Conservation (phyloP, 2,797 vertebrate species). For the Lutra lutra region DNA sequence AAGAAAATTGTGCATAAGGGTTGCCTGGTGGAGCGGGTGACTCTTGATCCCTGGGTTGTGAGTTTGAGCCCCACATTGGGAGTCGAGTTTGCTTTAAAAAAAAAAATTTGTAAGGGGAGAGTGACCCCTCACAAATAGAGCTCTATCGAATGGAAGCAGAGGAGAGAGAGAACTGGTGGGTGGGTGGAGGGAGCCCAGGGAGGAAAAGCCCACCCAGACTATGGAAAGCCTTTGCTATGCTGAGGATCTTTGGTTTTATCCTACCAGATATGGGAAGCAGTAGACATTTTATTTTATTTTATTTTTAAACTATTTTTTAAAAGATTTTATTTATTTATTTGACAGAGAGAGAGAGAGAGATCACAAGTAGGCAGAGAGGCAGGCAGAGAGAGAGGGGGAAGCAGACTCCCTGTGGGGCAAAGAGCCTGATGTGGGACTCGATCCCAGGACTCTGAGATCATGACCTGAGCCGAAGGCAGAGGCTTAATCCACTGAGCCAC, state of each 20-base stretch:
- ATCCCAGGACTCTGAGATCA: too few relatives aligned
- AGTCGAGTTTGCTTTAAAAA: neutral
- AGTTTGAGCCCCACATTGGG: neutral
- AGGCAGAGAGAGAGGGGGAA: too few relatives aligned
- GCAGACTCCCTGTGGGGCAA: too few relatives aligned
- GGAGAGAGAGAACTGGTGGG: neutral
- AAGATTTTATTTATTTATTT: too few relatives aligned
- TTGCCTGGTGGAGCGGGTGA: neutral
- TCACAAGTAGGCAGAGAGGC: too few relatives aligned
- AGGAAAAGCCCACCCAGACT: neutral
- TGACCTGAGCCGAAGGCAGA: too few relatives aligned
- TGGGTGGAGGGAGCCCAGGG: neutral
- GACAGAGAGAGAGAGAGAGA: too few relatives aligned
- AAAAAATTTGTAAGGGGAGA: neutral
- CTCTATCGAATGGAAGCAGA: neutral
- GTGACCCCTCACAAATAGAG: neutral
- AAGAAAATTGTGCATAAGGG: neutral
- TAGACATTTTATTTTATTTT: neutral
- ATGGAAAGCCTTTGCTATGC: neutral
- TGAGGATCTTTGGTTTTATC: neutral
- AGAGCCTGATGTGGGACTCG: too few relatives aligned
- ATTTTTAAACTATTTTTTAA: too few relatives aligned
- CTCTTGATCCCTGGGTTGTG: neutral
- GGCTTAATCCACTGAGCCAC: too few relatives aligned
- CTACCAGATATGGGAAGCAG: neutral